These are phyloP conservation scores for Cheilosia urbana DNA, from an alignment of 2,888 invertebrate genomes.

Conservation along the genomic window DNA sequence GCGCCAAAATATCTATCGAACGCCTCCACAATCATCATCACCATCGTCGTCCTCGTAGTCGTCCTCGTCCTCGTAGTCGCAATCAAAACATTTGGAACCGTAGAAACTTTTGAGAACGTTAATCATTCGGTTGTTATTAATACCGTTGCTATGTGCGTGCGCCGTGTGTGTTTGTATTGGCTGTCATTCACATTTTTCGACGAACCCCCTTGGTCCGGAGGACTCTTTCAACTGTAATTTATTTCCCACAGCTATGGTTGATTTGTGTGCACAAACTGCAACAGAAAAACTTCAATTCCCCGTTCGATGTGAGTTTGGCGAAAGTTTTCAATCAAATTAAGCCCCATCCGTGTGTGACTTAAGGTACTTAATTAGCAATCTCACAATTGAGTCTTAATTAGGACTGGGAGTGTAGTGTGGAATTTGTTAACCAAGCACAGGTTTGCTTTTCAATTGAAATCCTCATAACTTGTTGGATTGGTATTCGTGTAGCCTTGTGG, in stretches of 20 bases:
- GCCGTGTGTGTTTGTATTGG: slow-evolving; percentile 2
- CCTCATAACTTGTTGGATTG: slow-evolving; percentile 42
- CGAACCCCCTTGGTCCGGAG: slow-evolving; percentile 12
- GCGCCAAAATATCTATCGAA: slow-evolving; percentile 55
- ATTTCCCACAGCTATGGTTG: slow-evolving; percentile 45
- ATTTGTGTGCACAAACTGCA: slow-evolving; percentile 46
- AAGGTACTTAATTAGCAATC: slow-evolving; percentile 71
- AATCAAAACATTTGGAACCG: slow-evolving; percentile 31
- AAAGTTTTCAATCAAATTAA: slow-evolving; percentile 67
- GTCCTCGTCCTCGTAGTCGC: slow-evolving; percentile 3
- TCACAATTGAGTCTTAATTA: slow-evolving; percentile 60
- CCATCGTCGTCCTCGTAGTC: background rate
- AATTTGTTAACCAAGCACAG: slow-evolving; percentile 21
- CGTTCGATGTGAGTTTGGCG: slow-evolving; percentile 41
- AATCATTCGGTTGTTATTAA: slow-evolving; percentile 65
- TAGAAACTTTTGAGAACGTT: slow-evolving; percentile 60
- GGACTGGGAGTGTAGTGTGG: background rate
- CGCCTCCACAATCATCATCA: slow-evolving; percentile 8
- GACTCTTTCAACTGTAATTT: slow-evolving; percentile 37
- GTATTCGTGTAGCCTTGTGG: background rate
- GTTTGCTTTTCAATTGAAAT: slow-evolving; percentile 62
- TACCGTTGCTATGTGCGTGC: slow-evolving; percentile 27
- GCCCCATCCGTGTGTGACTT: slow-evolving; percentile 21
- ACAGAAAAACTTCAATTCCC: slow-evolving; percentile 57
- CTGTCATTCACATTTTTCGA: slow-evolving; percentile 16